A percentile compares a stretch with the other conserved stretches of the same genome.
Conservation (phyloP, 2,888 invertebrate species). For the Trissolcus brochymenae region DNA sequence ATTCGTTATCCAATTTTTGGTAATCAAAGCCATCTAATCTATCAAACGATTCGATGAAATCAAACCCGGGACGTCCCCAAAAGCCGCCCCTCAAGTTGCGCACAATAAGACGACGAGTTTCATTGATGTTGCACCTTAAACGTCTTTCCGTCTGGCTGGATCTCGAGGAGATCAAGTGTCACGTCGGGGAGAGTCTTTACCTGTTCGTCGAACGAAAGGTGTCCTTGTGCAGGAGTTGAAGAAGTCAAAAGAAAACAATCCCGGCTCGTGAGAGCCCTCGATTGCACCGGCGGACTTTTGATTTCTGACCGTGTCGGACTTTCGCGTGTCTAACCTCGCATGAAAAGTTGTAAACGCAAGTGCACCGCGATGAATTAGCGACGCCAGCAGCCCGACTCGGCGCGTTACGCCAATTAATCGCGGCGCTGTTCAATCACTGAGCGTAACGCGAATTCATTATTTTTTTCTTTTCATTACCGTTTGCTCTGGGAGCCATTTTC, state of each 20-base stretch:
- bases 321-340: conserved; percentile 21
- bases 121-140: conserved; percentile 33
- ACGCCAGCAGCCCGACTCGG: conserved; percentile 31
- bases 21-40: conserved; percentile 18
- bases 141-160: conserved; percentile 22
- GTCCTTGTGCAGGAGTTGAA: conserved; percentile 6
- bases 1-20: not conserved
- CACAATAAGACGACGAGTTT: conserved; percentile 17
- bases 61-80: conserved; percentile 3
- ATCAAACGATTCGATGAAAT: conserved; percentile 19
- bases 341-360: conserved; percentile 28
- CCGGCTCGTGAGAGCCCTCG: not conserved
- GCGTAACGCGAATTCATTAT: conserved; percentile 63
- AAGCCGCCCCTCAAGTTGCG: not conserved
- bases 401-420: conserved; percentile 58
- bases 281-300: not conserved
- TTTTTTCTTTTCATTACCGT: conserved; percentile 61
- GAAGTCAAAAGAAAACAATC: conserved; percentile 19
- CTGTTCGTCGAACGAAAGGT: not conserved
- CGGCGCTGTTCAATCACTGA: conserved; percentile 51
- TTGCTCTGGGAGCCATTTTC: conserved; percentile 39
- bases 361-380: conserved; percentile 25
- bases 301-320: not conserved
- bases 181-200: conserved; percentile 8
- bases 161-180: conserved; percentile 28